phyloP scores from a whole-genome alignment of 2,888 invertebrate species.

The Yponomeuta evonymella region DNA sequence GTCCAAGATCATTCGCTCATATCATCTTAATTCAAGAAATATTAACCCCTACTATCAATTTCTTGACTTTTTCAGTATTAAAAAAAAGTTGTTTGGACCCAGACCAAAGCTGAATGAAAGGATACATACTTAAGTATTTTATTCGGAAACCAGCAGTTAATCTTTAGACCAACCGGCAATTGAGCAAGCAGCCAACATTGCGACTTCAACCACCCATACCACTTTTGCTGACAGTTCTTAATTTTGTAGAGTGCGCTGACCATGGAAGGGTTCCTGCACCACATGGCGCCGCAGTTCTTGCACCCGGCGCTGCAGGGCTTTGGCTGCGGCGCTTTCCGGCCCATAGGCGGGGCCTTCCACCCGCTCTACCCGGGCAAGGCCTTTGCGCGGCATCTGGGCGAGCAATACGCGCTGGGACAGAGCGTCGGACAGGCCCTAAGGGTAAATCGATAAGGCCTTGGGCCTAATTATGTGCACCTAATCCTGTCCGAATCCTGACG shows the following conservation, averaged over 20 bases:
- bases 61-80: too few relatives aligned
- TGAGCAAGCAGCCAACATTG: not conserved
- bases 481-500: too few relatives aligned
- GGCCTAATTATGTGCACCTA: too few relatives aligned
- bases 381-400: slow-evolving; percentile 67
- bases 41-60: too few relatives aligned
- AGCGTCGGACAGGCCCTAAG: slow-evolving; percentile 67
- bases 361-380: slow-evolving; percentile 70
- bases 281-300: slow-evolving; percentile 72
- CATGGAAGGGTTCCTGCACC: slow-evolving; percentile 73
- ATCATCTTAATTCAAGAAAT: too few relatives aligned
- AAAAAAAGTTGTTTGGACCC: too few relatives aligned
- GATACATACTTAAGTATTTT: too few relatives aligned
- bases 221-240: not conserved
- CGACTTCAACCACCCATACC: not conserved
- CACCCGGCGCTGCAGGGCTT: slow-evolving; percentile 72
- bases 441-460: slow-evolving; percentile 33
- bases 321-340: slow-evolving; percentile 70
- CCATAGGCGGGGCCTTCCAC: slow-evolving; percentile 70
- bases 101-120: too few relatives aligned
- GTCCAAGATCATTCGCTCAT: too few relatives aligned
- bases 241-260: slow-evolving; percentile 18
- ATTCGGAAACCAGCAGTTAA: too few relatives aligned
- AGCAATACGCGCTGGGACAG: slow-evolving; percentile 69
- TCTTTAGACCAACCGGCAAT: too few relatives aligned